phyloP scores from a whole-genome alignment of 2,113 vertebrate species.

The Mobula birostris region DNA sequence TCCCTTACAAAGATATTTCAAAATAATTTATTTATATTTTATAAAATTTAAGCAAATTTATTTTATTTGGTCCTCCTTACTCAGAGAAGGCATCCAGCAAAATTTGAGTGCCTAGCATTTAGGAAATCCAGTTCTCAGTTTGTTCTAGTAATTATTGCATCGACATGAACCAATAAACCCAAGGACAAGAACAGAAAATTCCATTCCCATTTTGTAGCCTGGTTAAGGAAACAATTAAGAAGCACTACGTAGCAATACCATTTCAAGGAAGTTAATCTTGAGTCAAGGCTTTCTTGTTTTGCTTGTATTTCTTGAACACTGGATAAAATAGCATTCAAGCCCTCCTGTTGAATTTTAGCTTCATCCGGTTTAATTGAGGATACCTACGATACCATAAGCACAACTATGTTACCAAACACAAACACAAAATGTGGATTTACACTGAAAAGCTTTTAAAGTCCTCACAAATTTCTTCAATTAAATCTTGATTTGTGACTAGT shows the following conservation, averaged over 20 bases:
- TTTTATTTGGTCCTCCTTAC: neutral
- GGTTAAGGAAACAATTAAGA: neutral
- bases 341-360: conserved; percentile 79
- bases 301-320: conserved; percentile 82
- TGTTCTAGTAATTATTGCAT: neutral
- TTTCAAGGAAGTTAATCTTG: conserved; percentile 75
- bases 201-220: neutral
- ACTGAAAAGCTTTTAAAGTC: neutral
- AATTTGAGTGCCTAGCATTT: neutral
- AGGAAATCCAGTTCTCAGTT: neutral
- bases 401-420: neutral
- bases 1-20: neutral
- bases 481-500: neutral
- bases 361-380: conserved; percentile 84
- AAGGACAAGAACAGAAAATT: neutral
- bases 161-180: neutral
- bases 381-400: conserved; percentile 58
- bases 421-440: neutral
- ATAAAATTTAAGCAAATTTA: neutral
- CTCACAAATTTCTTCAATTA: too few relatives aligned
- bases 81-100: neutral
- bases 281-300: conserved; percentile 83
- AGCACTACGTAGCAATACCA: conserved; percentile 55
- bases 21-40: neutral
- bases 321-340: conserved; percentile 80